Evolutionary conservation across 2,113 vertebrate genomes (phyloP).

Genomic region (Serilophus lunatus): DNA sequence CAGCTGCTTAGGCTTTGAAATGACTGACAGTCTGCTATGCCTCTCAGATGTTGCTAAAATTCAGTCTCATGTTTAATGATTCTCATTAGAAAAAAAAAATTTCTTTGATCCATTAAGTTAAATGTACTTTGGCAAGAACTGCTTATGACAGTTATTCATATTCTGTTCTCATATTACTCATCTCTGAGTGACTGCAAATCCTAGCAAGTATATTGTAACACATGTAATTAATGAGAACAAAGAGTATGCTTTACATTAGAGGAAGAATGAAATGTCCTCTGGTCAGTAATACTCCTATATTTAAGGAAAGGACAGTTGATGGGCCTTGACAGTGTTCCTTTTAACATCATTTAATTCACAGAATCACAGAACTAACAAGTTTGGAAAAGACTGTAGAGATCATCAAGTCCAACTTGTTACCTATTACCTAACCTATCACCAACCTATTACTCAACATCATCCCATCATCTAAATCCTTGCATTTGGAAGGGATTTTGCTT

Average conservation of each 20-base stretch:
- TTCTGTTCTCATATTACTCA: background rate
- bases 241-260: background rate
- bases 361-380: no score
- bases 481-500: background rate
- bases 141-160: background rate
- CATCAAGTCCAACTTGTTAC: no score
- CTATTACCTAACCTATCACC: no score
- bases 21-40: background rate
- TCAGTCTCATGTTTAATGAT: background rate
- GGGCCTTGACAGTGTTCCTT: background rate
- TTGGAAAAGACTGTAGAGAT: no score
- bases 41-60: conserved; percentile 18
- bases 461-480: background rate
- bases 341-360: background rate
- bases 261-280: background rate
- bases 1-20: background rate
- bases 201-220: background rate
- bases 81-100: conserved; percentile 1
- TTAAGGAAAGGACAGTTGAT: background rate
- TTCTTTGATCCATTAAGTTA: conserved; percentile 3
- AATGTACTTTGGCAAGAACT: background rate
- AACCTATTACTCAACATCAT: no score
- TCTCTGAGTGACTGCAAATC: background rate
- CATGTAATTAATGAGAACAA: background rate
- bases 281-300: background rate